phyloP scores from a whole-genome alignment of 2,888 invertebrate genomes.

The Lydus trimaculatus region DNA sequence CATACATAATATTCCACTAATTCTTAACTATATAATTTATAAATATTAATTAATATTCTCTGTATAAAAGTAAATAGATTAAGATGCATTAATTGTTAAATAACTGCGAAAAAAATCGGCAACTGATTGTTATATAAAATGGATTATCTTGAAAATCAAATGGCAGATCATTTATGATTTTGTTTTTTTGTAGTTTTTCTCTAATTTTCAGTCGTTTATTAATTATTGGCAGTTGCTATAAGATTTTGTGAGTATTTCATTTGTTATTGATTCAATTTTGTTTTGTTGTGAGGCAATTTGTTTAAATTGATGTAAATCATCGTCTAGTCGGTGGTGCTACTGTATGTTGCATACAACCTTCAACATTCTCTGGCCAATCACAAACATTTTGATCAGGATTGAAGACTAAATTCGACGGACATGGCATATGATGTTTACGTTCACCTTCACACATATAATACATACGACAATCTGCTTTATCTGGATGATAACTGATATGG shows the following conservation, averaged over 20 bases:
- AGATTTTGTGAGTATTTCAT: background rate
- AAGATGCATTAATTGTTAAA: background rate
- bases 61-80: background rate
- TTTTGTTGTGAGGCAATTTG: background rate
- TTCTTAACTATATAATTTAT: background rate
- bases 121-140: background rate
- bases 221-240: background rate
- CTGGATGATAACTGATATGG: conserved; percentile 92
- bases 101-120: background rate
- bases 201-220: background rate
- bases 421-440: conserved; percentile 95
- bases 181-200: background rate
- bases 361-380: conserved; percentile 96
- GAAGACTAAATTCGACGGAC: conserved; percentile 90
- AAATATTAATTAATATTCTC: background rate
- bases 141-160: background rate
- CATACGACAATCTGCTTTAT: conserved; percentile 90
- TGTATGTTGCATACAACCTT: conserved; percentile 79
- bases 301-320: conserved; percentile 34
- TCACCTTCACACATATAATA: conserved; percentile 98
- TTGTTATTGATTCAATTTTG: background rate
- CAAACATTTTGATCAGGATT: conserved; percentile 93
- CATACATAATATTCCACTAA: background rate
- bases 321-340: conserved; percentile 66
- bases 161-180: background rate